Conservation (phyloP, 1,140 invertebrate genomes). For the Holcopasites calliopsidis region DNA sequence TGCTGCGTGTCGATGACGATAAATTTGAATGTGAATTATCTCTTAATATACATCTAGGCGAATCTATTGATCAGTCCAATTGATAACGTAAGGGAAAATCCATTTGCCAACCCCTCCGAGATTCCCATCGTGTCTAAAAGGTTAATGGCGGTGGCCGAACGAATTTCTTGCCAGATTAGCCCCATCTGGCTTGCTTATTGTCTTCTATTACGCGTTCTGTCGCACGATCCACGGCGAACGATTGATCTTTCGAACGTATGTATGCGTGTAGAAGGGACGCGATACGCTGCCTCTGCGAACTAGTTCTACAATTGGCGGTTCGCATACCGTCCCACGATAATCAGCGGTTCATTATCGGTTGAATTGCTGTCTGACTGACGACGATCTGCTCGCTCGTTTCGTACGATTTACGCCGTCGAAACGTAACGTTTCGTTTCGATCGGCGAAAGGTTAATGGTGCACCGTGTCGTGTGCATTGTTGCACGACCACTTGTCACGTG, state of each 20-base stretch:
- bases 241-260: slow-evolving; percentile 43
- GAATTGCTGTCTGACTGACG: slow-evolving; percentile 60
- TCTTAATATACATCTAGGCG: background rate
- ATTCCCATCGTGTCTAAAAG: background rate
- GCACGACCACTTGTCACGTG: slow-evolving; percentile 41
- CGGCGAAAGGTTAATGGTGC: slow-evolving; percentile 57
- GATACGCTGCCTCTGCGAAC: slow-evolving; percentile 8
- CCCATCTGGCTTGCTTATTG: slow-evolving; percentile 13
- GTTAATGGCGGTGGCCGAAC: slow-evolving; percentile 3
- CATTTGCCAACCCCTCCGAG: background rate
- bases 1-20: background rate
- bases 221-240: background rate
- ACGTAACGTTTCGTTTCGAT: slow-evolving; percentile 35
- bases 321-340: slow-evolving; percentile 67
- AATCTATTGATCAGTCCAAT: background rate
- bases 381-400: slow-evolving; percentile 46
- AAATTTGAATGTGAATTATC: background rate
- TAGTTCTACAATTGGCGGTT: slow-evolving; percentile 53
- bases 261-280: slow-evolving; percentile 31
- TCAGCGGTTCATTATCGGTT: slow-evolving; percentile 66
- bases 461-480: slow-evolving; percentile 28
- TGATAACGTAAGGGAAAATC: background rate
- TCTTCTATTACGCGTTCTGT: slow-evolving; percentile 27
- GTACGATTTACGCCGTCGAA: background rate
- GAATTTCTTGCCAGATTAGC: slow-evolving; percentile 18